Conservation (phyloP, 2,113 vertebrate genomes). For the Zootoca vivipara region DNA sequence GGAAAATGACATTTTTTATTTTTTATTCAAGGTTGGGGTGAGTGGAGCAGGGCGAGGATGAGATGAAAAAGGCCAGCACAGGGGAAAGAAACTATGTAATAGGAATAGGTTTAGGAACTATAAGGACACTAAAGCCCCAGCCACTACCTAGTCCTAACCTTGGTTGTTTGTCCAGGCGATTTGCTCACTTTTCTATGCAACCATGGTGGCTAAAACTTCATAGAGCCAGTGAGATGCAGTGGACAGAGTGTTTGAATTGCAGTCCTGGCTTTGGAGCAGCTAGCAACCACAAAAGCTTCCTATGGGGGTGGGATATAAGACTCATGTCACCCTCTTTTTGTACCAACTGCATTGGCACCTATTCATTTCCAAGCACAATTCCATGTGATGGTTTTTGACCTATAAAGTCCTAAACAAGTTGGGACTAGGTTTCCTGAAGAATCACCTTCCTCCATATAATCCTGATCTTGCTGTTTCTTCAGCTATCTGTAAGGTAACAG, state of each 20-base stretch:
- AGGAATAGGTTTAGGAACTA: background rate
- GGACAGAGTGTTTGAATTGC: background rate
- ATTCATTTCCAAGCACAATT: too few relatives aligned
- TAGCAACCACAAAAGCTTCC: background rate
- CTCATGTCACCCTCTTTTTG: too few relatives aligned
- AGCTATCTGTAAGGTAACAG: too few relatives aligned
- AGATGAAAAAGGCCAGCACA: background rate
- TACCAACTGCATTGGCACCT: too few relatives aligned
- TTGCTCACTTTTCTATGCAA: background rate
- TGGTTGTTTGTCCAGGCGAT: background rate
- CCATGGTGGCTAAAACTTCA: background rate
- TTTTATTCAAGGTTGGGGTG: background rate
- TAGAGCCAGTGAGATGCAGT: background rate
- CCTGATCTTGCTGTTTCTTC: too few relatives aligned
- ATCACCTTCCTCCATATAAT: too few relatives aligned
- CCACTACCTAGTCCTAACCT: background rate
- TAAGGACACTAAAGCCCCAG: background rate
- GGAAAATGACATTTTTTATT: too few relatives aligned
- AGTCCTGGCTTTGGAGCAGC: background rate
- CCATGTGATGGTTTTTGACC: too few relatives aligned
- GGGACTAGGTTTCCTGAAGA: too few relatives aligned
- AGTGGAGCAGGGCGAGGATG: background rate
- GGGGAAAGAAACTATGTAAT: background rate
- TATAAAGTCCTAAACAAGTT: too few relatives aligned
- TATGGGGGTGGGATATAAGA: too few relatives aligned